Base-by-base conservation (phyloP, 53 echinoderm and acorn worm genomes). In the Glandiceps talaboti region DNA sequence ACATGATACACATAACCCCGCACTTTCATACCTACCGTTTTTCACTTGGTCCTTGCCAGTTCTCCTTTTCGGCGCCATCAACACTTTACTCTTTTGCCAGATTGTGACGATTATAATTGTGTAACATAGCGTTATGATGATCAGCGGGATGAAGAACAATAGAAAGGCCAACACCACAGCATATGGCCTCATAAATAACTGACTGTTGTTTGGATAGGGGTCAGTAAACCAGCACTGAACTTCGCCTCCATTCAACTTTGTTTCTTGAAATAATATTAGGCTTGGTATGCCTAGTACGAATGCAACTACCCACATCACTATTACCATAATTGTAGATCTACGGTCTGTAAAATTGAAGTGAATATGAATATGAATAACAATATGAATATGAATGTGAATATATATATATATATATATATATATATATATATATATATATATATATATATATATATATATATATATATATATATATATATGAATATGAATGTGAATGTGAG, bases 41-140 rank as follows among this genome's bases (percentile, higher is more conserved):
- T 78, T 32, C 79, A 31, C 32, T 32, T 78, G 32, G 27, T 78
- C 25, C 26, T 78, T 78, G 79, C 31, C 25, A 28, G 32, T 30
- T 78, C 32, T 25, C 27, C 32, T 1, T 31, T 32, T 78, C 6
- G 64, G 64, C 6, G 79, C 27, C 32, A 85, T 90, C 93, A 99
- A 91, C 26, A 87, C 80, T 77, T 91, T 91, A 73, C 91, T 88
- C n/a, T 93, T 73, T 79, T 83, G 81, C 99, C 99, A 99, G 28
- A 99, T 99, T 6, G 93, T 87, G 33, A 89, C 86, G 78, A 99
- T 91, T 82, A 99, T 99, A 73, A 90, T 88, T 29, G 89, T 87
- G 87, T 99, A 99, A 80, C 99, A 99, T 0, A 89, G 83, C 25
- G 89, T 84, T 72, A 99, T 88, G 29, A 94, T 85, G 32, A 99